These are phyloP conservation scores for Odocoileus hemionus DNA, from an alignment of 2,113 vertebrate species.

Conservation along the genomic window DNA sequence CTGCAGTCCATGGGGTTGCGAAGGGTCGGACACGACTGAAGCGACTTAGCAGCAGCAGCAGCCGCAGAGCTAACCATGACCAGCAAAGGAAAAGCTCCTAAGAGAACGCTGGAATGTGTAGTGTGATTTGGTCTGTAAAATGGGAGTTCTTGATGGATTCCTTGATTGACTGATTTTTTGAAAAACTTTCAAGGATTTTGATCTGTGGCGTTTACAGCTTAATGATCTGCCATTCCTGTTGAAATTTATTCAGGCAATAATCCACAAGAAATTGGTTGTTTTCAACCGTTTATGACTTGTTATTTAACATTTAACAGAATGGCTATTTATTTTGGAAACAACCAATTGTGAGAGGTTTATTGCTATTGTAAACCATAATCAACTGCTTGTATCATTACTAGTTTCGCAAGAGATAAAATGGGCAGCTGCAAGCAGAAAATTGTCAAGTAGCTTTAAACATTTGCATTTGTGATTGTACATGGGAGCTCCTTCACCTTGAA, in stretches of 20 bases:
- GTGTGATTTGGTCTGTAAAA: not conserved
- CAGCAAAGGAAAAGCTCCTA: not conserved
- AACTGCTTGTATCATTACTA: conserved; percentile 79
- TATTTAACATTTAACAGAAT: conserved; percentile 87
- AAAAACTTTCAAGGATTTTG: conserved; percentile 57
- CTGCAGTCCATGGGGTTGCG: too few species aligned
- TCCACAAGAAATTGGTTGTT: conserved; percentile 83
- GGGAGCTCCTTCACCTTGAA: conserved; percentile 64
- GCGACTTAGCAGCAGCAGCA: too few species aligned
- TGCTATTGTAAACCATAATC: conserved; percentile 83
- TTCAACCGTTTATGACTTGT: conserved; percentile 84
- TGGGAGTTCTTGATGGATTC: conserved; percentile 35
- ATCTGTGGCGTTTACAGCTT: conserved; percentile 70
- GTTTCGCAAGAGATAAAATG: conserved; percentile 76
- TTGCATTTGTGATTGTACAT: conserved; percentile 47
- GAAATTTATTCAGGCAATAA: conserved; percentile 84
- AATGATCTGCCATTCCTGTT: conserved; percentile 72
- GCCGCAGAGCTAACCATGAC: not conserved
- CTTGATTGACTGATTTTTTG: conserved; percentile 41
- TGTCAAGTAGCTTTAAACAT: conserved; percentile 64
- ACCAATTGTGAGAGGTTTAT: conserved; percentile 83
- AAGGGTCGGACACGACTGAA: too few species aligned
- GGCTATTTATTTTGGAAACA: conserved; percentile 85
- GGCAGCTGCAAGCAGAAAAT: conserved; percentile 73
- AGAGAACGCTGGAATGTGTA: not conserved